Percentiles rank a stretch among this genome's conserved stretches.
These are phyloP conservation scores for Caenorhabditis sp. DNA, from an alignment of 2,888 invertebrate genomes.

Conservation along the genomic window DNA sequence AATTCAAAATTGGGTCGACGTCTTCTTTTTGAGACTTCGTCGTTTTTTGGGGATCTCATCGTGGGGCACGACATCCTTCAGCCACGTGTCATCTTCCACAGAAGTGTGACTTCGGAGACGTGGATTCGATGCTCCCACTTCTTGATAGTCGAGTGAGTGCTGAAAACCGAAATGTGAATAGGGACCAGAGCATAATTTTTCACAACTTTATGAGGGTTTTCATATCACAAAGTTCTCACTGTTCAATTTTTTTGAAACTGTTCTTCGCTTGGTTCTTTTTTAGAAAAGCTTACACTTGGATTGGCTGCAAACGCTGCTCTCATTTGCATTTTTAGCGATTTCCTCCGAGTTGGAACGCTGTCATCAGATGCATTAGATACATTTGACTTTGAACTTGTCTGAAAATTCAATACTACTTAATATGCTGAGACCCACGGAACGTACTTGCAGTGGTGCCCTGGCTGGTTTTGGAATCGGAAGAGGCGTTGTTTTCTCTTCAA, in stretches of 20 bases:
- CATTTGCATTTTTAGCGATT: constrained; percentile 63
- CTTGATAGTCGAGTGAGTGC: constrained; percentile 71
- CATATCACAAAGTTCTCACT: too few species aligned
- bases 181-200: background rate
- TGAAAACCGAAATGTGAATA: constrained; percentile 53
- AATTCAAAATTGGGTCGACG: constrained; percentile 60
- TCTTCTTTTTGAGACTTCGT: constrained; percentile 72
- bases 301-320: constrained; percentile 53
- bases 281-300: constrained; percentile 56
- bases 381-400: constrained; percentile 59
- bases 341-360: constrained; percentile 35
- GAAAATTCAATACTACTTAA: background rate
- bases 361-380: constrained; percentile 44
- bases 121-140: constrained; percentile 53
- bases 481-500: constrained; percentile 27
- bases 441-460: constrained; percentile 49
- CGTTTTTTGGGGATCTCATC: constrained; percentile 70
- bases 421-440: background rate
- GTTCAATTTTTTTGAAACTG: too few species aligned
- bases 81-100: constrained; percentile 68
- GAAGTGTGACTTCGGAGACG: constrained; percentile 64
- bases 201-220: too few species aligned
- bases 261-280: too few species aligned
- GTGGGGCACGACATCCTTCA: constrained; percentile 46
- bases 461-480: constrained; percentile 30